Evolutionary conservation across 1,140 invertebrate species (phyloP).

Genomic region (Drosophila melanogaster): DNA sequence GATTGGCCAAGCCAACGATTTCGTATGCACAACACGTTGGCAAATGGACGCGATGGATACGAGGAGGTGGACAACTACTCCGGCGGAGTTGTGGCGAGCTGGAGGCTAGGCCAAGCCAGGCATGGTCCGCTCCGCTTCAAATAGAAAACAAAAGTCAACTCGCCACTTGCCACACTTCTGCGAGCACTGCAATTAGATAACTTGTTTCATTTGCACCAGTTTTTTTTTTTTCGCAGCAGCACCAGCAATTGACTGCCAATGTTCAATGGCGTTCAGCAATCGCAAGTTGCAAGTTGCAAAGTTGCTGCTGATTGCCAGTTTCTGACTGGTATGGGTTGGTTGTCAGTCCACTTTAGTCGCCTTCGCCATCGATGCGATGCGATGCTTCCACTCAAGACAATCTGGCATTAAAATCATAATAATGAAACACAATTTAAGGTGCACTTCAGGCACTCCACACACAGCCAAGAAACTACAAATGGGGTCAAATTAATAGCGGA

Average conservation of each 20-base stretch:
- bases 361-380: constrained; percentile 16
- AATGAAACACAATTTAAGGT: constrained; percentile 80
- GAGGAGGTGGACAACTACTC: neutral
- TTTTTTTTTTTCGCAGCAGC: constrained; percentile 60
- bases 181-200: constrained; percentile 78
- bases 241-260: constrained; percentile 79
- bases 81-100: neutral
- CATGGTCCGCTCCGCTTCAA: constrained; percentile 55
- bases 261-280: constrained; percentile 75
- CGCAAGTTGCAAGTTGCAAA: constrained; percentile 28
- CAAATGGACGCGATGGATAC: constrained; percentile 22
- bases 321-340: constrained; percentile 25
- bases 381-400: constrained; percentile 68
- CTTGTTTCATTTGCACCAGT: constrained; percentile 81
- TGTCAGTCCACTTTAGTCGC: constrained; percentile 31
- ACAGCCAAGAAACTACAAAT: constrained; percentile 12
- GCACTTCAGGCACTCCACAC: constrained; percentile 51
- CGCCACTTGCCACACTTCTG: constrained; percentile 78
- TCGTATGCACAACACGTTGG: constrained; percentile 72
- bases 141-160: constrained; percentile 82
- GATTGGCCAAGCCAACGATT: constrained; percentile 65
- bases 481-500: neutral
- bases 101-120: constrained; percentile 20
- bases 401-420: constrained; percentile 77
- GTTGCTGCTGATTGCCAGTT: constrained; percentile 13